These are phyloP conservation scores for Camponotus vicinus DNA, from an alignment of 1,140 invertebrate genomes.

Conservation along the genomic window DNA sequence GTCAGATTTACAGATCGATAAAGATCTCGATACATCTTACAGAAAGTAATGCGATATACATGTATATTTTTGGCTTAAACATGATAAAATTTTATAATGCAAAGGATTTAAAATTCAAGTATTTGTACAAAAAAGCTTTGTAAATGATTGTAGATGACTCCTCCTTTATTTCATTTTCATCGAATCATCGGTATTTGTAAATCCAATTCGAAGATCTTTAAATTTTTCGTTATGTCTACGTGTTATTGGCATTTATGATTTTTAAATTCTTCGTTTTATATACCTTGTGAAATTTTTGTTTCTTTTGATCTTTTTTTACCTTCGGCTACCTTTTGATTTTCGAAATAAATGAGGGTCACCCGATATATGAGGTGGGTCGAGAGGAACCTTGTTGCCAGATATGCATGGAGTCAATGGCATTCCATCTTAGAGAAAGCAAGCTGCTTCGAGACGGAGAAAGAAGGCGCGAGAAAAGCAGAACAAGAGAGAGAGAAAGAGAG, in stretches of 20 bases:
- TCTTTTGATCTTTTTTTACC: background rate
- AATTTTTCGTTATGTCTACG: background rate
- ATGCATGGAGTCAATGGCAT: constrained; percentile 81
- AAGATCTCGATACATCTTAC: background rate
- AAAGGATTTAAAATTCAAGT: background rate
- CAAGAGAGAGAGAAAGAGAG: constrained; percentile 66
- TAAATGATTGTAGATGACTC: background rate
- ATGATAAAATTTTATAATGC: background rate
- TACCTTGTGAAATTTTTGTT: background rate
- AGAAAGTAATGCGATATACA: background rate
- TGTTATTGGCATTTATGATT: background rate
- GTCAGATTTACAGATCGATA: background rate
- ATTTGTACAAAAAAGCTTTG: background rate
- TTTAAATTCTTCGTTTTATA: background rate
- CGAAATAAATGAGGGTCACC: constrained; percentile 19
- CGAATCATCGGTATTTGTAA: background rate
- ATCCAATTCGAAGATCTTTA: background rate
- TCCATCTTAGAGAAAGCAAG: constrained; percentile 70
- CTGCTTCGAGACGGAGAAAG: constrained; percentile 46
- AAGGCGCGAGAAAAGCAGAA: constrained; percentile 62
- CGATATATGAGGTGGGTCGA: constrained; percentile 54
- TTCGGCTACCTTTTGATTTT: background rate
- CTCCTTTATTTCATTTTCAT: background rate
- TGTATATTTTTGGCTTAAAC: background rate
- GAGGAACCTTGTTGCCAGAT: constrained; percentile 80